Conservation (phyloP, 2,888 invertebrate genomes). For the Hoplodrina blanda region DNA sequence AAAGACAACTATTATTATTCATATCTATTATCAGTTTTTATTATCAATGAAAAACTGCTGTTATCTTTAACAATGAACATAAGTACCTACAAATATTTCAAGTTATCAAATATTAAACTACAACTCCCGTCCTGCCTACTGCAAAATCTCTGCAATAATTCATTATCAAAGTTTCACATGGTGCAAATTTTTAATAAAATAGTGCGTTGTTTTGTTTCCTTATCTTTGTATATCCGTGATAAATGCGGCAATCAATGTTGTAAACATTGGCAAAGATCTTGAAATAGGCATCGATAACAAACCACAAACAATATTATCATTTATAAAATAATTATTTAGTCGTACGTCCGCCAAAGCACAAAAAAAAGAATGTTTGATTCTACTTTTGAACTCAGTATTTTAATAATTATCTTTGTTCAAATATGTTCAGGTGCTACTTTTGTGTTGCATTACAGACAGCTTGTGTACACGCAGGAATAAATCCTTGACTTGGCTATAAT, state of each 20-base stretch:
- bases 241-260: constrained; percentile 22
- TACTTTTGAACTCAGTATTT: no score
- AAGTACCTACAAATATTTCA: neutral
- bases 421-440: no score
- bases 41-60: constrained; percentile 11
- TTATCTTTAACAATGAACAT: constrained; percentile 1
- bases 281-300: constrained; percentile 1
- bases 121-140: neutral
- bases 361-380: neutral
- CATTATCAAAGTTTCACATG: constrained; percentile 25
- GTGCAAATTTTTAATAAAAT: constrained; percentile 35
- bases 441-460: no score
- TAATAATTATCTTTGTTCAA: no score
- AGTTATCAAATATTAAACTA: constrained; percentile 13
- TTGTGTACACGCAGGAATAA: no score
- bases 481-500: no score
- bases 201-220: constrained; percentile 23
- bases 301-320: constrained; percentile 6
- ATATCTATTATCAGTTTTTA: constrained; percentile 4
- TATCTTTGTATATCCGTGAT: constrained; percentile 31
- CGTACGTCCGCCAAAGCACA: neutral
- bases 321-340: constrained; percentile 1
- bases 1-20: neutral
- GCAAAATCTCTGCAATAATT: constrained; percentile 1
- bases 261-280: constrained; percentile 44